Base-by-base conservation (phyloP, 2,888 invertebrate genomes). In the Euproctis similis region DNA sequence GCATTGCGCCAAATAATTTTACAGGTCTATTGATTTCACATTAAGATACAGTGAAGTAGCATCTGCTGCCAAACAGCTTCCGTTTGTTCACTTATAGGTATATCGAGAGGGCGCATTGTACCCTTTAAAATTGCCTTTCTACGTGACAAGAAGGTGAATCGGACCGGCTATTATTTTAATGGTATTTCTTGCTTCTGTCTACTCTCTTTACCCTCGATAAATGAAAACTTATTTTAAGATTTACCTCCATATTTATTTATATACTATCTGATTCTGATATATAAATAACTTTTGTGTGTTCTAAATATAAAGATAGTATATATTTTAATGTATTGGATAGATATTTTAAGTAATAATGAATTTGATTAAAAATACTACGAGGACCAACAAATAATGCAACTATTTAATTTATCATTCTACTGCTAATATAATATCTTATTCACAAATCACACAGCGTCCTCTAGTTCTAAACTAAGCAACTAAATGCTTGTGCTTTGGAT, bases 61-160 rank as follows among this genome's bases (percentile, higher is more conserved):
- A 69, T 63, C 66, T 68, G 69, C 46, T 53, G 34, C 49, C 40
- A 40, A 45, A 46, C 46, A 39, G 46, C 50, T n/a, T n/a, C 55
- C 59, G 53, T 61, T 63, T 55, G 55, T 46, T 46, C 54, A 54
- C 52, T 58, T 55, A 50, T n/a, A n/a, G n/a, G n/a, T n/a, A n/a
- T 43, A 46, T 36, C 24, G 11, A 24, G 42, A 33, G 33, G 41
- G 32, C 11, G 34, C 44, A 43, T 34, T 42, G 46, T 50, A 54
- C 50, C 67, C 66, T 71, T 67, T 70, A 68, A 74, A 77, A 75
- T 74, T 71, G 71, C 69, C 61, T 53, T 42, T 39, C 47, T 46
- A 76, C 77, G 77, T 78, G 77, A 66, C 58, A 43, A 37, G 77
- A 59, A 60, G 52, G 39, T 56, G 48, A 61, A 73, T 57, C 56